Conservation (phyloP, 2,888 invertebrate genomes). For the Oligia strigilis region DNA sequence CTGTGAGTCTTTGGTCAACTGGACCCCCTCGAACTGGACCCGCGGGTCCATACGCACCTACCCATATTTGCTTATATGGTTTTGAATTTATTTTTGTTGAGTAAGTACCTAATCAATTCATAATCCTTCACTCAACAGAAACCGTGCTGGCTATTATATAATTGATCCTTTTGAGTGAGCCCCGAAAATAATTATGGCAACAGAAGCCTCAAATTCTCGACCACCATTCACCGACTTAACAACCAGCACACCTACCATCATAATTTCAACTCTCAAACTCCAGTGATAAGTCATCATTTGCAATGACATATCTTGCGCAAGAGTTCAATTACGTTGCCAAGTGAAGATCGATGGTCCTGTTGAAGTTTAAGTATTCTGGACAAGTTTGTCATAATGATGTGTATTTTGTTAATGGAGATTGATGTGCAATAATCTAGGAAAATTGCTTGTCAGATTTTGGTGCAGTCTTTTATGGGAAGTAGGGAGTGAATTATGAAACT, state of each 20-base stretch:
- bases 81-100: background rate
- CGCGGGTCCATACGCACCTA: too few relatives aligned
- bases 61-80: background rate
- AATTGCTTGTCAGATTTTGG: slow-evolving; percentile 16
- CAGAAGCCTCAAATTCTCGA: background rate
- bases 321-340: slow-evolving; percentile 41
- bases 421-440: slow-evolving; percentile 13
- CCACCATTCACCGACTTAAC: background rate
- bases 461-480: background rate
- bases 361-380: slow-evolving; percentile 20
- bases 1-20: too few relatives aligned
- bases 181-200: background rate
- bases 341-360: slow-evolving; percentile 47
- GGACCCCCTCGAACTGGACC: too few relatives aligned
- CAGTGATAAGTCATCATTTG: slow-evolving; percentile 34
- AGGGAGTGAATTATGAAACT: background rate
- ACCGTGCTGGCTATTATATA: background rate
- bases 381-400: slow-evolving; percentile 28
- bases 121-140: background rate
- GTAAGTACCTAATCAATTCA: background rate
- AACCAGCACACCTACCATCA: background rate
- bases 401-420: slow-evolving; percentile 38
- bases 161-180: background rate
- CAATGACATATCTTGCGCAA: slow-evolving; percentile 35
- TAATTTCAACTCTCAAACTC: slow-evolving; percentile 32